These are phyloP conservation scores for Macaca fascicularis DNA, from an alignment of 2,113 vertebrate genomes.

Conservation along the genomic window T2T-MFA8v1.1 NC_088377.1:58764001-58764500, in stretches of 20 bases:
- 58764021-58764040: neutral
- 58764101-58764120: neutral
- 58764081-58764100: neutral
- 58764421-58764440: neutral
- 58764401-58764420: no score
- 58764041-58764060: neutral
- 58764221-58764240: neutral
- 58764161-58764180: neutral
- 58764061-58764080: neutral
- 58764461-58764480: neutral
- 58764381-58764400: neutral
- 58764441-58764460: neutral
- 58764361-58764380: neutral
- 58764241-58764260: neutral
- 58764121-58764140: neutral
- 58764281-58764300: neutral
- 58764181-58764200: neutral
- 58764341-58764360: no score
- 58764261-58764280: neutral
- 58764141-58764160: neutral
- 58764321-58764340: no score
- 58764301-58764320: neutral
- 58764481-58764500: neutral
- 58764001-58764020: neutral
- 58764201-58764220: no score